phyloP scores from a whole-genome alignment of 2,113 vertebrate species.

The Cryptotis parvus region DNA sequence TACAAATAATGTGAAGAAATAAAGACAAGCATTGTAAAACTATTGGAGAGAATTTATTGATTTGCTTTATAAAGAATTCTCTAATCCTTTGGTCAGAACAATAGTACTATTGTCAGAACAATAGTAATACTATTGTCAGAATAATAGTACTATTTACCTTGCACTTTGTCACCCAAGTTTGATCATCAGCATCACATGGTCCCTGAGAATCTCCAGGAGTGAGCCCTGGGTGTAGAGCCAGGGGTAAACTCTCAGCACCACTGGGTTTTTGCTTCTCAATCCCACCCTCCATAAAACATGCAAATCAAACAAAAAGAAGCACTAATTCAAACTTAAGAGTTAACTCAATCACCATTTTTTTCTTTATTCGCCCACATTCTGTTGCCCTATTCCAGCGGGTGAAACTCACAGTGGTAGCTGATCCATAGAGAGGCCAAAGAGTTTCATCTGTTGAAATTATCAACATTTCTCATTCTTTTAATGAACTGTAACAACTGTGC shows the following conservation, averaged over 20 bases:
- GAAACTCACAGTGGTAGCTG: conserved; percentile 53
- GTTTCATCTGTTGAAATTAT: conserved; percentile 73
- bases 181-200: no score
- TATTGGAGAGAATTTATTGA: neutral
- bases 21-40: neutral
- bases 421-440: conserved; percentile 22
- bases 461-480: conserved; percentile 69
- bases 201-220: no score
- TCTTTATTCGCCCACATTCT: neutral
- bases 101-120: no score
- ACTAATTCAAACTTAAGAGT: neutral
- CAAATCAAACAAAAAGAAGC: neutral
- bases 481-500: conserved; percentile 75
- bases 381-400: neutral
- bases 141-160: no score
- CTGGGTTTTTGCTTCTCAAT: no score
- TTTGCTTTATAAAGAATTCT: neutral
- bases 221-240: no score
- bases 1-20: neutral
- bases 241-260: no score
- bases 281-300: no score
- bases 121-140: no score
- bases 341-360: conserved; percentile 36
- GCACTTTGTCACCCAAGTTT: no score
- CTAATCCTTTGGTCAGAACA: no score